These are phyloP conservation scores for Dryoscopus gambensis DNA, from an alignment of 2,113 vertebrate species.

Conservation along the genomic window DNA sequence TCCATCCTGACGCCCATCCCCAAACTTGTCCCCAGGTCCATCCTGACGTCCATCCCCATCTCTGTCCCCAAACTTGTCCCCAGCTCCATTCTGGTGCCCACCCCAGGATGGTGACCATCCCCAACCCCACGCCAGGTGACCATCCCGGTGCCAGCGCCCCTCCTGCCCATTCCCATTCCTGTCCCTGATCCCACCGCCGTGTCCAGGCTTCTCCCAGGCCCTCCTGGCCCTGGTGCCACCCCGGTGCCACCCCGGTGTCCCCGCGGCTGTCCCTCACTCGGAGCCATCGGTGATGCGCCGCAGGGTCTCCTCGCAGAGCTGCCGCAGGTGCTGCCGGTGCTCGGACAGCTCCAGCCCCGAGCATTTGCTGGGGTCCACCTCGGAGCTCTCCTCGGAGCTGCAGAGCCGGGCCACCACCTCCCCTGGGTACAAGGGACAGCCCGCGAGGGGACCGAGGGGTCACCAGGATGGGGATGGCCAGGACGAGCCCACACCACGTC, in stretches of 20 bases:
- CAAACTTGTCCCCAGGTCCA: background rate
- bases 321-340: conserved; percentile 80
- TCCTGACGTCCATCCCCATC: background rate
- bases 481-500: background rate
- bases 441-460: fast-evolving
- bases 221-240: background rate
- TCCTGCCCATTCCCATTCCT: background rate
- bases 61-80: background rate
- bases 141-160: background rate
- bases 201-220: background rate
- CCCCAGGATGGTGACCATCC: background rate
- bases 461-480: fast-evolving
- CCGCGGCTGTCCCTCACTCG: conserved; percentile 64
- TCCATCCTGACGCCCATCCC: background rate
- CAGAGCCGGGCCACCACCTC: conserved; percentile 79
- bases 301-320: conserved; percentile 83
- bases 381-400: conserved; percentile 75
- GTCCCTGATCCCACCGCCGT: fast-evolving
- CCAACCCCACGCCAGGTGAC: background rate
- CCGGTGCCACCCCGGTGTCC: background rate
- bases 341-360: conserved; percentile 69
- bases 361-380: conserved; percentile 88
- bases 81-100: background rate
- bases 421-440: conserved; percentile 64
- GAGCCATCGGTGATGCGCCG: conserved; percentile 77